Conservation (phyloP, 2,888 invertebrate genomes). For the Saturnia pavonia region DNA sequence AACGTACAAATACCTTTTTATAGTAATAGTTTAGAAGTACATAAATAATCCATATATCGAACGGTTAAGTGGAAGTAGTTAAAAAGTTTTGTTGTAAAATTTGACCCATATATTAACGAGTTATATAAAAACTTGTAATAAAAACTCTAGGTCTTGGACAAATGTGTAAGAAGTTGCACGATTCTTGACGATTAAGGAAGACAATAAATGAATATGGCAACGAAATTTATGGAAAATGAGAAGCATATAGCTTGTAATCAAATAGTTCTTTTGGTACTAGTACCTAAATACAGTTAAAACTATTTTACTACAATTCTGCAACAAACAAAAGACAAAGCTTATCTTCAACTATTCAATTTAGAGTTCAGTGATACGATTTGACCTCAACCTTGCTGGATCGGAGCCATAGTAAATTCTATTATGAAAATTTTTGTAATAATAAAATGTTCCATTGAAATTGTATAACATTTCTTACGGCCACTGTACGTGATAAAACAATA, state of each 20-base stretch:
- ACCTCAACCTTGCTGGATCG: background rate
- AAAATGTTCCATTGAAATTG: constrained; percentile 47
- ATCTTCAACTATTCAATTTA: constrained; percentile 2
- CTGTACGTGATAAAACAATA: constrained; percentile 57
- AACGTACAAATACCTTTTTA: too few species aligned
- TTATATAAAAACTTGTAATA: too few species aligned
- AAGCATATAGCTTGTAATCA: background rate
- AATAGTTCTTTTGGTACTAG: background rate
- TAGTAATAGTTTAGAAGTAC: too few species aligned
- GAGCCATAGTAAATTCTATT: constrained; percentile 16
- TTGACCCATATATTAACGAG: too few species aligned
- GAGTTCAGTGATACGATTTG: constrained; percentile 12
- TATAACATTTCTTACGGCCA: constrained; percentile 52
- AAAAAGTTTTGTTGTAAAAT: too few species aligned
- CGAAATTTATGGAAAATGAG: background rate
- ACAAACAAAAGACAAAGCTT: background rate
- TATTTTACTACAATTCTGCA: background rate
- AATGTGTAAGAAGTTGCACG: too few species aligned
- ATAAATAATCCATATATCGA: too few species aligned
- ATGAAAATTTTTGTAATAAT: constrained; percentile 37
- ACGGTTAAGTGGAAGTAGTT: too few species aligned
- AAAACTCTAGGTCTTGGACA: too few species aligned
- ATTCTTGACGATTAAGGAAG: too few species aligned
- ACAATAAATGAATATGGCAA: background rate
- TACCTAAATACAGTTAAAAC: background rate